Evolutionary conservation across 2,888 invertebrate species (phyloP).

Genomic region (Eupithecia subumbrata): DNA sequence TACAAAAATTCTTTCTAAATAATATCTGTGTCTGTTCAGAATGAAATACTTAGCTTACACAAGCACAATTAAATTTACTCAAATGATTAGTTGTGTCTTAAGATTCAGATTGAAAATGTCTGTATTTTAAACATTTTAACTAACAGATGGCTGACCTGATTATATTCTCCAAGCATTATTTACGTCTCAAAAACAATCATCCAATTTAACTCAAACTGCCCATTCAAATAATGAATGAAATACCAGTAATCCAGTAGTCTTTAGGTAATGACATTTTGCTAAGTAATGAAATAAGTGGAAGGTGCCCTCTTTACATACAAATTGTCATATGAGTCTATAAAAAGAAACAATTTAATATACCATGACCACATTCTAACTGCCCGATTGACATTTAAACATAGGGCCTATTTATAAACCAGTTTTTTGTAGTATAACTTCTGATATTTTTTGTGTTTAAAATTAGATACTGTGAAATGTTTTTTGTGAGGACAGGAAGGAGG

Average conservation of each 20-base stretch:
- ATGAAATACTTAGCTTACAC: neutral
- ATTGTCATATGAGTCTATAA: constrained; percentile 36
- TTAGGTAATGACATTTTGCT: constrained; percentile 14
- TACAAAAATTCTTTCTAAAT: neutral
- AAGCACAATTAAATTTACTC: neutral
- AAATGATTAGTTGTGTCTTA: neutral
- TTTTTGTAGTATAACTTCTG: constrained; percentile 12
- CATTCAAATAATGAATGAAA: constrained; percentile 20
- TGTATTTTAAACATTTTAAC: neutral
- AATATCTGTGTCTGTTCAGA: neutral
- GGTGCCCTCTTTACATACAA: constrained; percentile 40
- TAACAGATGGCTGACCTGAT: constrained; percentile 27
- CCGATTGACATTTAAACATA: constrained; percentile 34
- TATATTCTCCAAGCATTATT: constrained; percentile 26
- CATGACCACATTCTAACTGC: constrained; percentile 30
- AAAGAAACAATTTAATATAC: constrained; percentile 33
- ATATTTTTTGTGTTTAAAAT: neutral
- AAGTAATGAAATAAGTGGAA: constrained; percentile 31
- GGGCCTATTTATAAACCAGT: constrained; percentile 21
- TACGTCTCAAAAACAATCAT: constrained; percentile 24
- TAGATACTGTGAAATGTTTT: neutral
- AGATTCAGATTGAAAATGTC: neutral
- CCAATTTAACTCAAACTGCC: constrained; percentile 19
- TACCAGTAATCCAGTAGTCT: neutral
- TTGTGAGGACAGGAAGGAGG: constrained; percentile 4